phyloP scores from a whole-genome alignment of 2,888 invertebrate species.

The Eristalis intricaria region DNA sequence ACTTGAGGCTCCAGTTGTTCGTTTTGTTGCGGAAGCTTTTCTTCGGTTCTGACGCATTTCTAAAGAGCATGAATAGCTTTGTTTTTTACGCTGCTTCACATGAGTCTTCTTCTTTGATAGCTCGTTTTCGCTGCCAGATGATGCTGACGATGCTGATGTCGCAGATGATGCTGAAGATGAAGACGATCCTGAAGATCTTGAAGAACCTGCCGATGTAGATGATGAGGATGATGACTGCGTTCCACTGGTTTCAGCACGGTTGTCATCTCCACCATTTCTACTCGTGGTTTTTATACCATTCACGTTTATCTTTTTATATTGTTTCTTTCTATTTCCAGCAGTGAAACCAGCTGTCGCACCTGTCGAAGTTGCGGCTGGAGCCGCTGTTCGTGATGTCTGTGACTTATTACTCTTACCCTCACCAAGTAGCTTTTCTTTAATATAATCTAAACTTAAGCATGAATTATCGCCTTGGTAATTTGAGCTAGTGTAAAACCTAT shows the following conservation, averaged over 20 bases:
- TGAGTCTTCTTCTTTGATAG: constrained; percentile 60
- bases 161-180: constrained; percentile 72
- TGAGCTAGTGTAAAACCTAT: constrained; percentile 88
- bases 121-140: constrained; percentile 72
- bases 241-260: constrained; percentile 73
- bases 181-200: constrained; percentile 74
- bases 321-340: constrained; percentile 55
- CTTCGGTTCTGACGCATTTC: constrained; percentile 77
- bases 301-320: constrained; percentile 79
- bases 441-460: constrained; percentile 78
- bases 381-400: constrained; percentile 21
- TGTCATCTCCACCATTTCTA: constrained; percentile 55
- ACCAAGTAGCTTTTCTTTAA: constrained; percentile 77
- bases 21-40: constrained; percentile 73
- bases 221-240: constrained; percentile 76
- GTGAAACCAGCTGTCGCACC: constrained; percentile 50
- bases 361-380: constrained; percentile 46
- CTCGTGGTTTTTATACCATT: constrained; percentile 78
- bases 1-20: constrained; percentile 73
- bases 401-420: constrained; percentile 63
- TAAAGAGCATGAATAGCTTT: constrained; percentile 76
- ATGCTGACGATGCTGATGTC: constrained; percentile 70
- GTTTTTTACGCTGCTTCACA: constrained; percentile 75
- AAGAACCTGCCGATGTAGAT: constrained; percentile 74
- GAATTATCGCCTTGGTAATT: constrained; percentile 71